Percentiles rank a stretch among this genome's conserved stretches.
phyloP scores from a whole-genome alignment of 2,113 vertebrate genomes.

The Catharus fuscescens region DNA sequence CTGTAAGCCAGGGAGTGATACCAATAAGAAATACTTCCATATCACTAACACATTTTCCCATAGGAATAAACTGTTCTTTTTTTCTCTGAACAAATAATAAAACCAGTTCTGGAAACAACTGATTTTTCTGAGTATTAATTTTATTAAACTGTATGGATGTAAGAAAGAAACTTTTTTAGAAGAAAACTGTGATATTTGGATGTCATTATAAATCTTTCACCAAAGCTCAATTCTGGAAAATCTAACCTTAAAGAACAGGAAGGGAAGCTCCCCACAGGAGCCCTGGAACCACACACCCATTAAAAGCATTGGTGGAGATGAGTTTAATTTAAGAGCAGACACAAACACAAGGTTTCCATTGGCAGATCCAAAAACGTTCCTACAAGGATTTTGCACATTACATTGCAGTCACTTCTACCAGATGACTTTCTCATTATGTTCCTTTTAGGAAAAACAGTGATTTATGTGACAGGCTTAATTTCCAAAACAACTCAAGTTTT shows the following conservation, averaged over 20 bases:
- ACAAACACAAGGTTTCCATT: background rate
- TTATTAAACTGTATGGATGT: background rate
- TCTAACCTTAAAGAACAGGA: background rate
- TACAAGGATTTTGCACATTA: background rate
- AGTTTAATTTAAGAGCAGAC: background rate
- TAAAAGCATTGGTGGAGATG: background rate
- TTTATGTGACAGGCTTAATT: background rate
- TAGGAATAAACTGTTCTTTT: background rate
- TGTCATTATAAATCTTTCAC: background rate
- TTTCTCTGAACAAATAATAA: background rate
- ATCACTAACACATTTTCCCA: background rate
- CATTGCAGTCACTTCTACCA: background rate
- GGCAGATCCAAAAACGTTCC: background rate
- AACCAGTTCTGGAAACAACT: background rate
- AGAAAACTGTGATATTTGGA: background rate
- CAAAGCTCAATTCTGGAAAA: background rate
- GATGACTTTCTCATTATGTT: conserved; percentile 12
- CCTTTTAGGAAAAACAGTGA: background rate
- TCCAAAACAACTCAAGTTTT: background rate
- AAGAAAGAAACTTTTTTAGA: background rate
- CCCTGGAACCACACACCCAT: background rate
- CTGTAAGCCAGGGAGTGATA: background rate
- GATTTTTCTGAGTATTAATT: background rate
- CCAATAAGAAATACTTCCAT: background rate
- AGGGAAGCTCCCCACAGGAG: background rate